Conservation (phyloP, 53 echinoderm and acorn worm species). For the Glandiceps talaboti region DNA sequence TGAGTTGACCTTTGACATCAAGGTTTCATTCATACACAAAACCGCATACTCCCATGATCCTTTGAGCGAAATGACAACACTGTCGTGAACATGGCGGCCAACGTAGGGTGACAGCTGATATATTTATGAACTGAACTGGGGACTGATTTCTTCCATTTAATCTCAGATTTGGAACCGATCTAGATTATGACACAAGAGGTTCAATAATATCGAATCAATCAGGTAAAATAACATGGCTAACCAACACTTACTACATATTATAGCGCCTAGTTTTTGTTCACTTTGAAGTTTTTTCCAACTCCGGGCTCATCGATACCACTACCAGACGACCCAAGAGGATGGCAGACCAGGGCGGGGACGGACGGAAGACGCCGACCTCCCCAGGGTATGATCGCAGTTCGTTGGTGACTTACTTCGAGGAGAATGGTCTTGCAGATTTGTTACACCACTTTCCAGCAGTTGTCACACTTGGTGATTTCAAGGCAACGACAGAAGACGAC, state of each 20-base stretch:
- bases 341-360: background rate
- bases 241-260: background rate
- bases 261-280: background rate
- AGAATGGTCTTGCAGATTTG: constrained; percentile 38
- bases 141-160: no score
- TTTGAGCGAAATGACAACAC: background rate
- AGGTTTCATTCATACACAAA: background rate
- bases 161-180: no score
- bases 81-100: background rate
- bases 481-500: constrained; percentile 89
- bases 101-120: background rate
- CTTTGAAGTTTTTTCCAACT: no score
- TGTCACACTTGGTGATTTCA: constrained; percentile 83
- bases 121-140: no score
- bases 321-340: no score
- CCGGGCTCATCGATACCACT: no score
- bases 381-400: background rate
- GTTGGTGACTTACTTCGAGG: constrained; percentile 27
- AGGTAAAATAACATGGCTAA: background rate
- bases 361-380: background rate
- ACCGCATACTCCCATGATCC: background rate
- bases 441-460: constrained; percentile 51
- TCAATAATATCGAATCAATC: background rate
- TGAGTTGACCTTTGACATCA: background rate
- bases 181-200: no score